Percentiles rank a stretch among this genome's conserved stretches.
Conservation (phyloP, 2,888 invertebrate genomes). For the Automeris io region DNA sequence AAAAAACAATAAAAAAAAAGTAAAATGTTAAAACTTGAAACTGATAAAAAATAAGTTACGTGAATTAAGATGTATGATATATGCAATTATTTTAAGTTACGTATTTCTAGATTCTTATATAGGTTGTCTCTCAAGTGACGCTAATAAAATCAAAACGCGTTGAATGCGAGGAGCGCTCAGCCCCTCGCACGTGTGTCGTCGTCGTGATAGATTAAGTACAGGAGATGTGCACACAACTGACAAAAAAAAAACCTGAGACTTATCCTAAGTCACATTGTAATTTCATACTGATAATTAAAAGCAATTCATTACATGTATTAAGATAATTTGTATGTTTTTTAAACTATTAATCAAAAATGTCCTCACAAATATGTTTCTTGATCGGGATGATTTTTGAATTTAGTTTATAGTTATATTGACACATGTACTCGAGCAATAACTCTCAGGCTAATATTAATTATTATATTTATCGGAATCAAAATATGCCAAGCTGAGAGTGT, state of each 20-base stretch:
- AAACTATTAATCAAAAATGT: slow-evolving; percentile 5
- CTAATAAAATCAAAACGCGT: slow-evolving; percentile 36
- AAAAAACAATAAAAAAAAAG: slow-evolving; percentile 74
- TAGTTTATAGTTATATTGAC: slow-evolving; percentile 27
- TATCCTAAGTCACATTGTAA: slow-evolving; percentile 53
- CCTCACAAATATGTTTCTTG: slow-evolving; percentile 22
- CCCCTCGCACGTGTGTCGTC: slow-evolving; percentile 49
- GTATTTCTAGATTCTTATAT: slow-evolving; percentile 71
- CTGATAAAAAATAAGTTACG: slow-evolving; percentile 75
- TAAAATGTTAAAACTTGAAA: slow-evolving; percentile 75
- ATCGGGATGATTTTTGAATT: slow-evolving; percentile 25
- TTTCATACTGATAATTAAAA: slow-evolving; percentile 38
- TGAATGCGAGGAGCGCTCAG: slow-evolving; percentile 26
- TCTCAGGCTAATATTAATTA: not conserved
- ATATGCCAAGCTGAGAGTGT: not conserved
- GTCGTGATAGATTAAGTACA: slow-evolving; percentile 67
- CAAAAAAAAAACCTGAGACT: slow-evolving; percentile 39
- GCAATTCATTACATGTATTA: slow-evolving; percentile 36
- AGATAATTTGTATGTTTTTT: slow-evolving; percentile 32
- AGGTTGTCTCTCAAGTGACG: slow-evolving; percentile 44
- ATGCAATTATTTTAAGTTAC: slow-evolving; percentile 75
- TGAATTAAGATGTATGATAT: slow-evolving; percentile 76
- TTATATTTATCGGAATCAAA: slow-evolving; percentile 6
- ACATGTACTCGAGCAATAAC: slow-evolving; percentile 5
- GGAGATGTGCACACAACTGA: slow-evolving; percentile 53